A percentile compares a stretch with the other conserved stretches of the same genome.
Evolutionary conservation across 2,888 invertebrate genomes (phyloP).

Genomic region (Nephrocerus scutellatus): DNA sequence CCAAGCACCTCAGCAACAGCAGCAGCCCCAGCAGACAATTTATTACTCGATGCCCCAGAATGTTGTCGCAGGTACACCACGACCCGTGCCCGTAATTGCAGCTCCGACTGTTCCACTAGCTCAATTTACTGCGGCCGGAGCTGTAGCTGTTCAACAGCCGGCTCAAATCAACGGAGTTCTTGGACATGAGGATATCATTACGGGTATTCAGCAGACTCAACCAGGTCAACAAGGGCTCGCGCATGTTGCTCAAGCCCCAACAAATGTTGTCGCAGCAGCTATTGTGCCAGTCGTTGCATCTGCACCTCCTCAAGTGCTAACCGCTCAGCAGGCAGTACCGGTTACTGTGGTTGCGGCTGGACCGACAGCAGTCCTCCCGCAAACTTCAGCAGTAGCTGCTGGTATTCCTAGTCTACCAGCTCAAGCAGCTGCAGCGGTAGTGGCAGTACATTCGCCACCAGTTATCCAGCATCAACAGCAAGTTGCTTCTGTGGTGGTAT

Average conservation of each 20-base stretch:
- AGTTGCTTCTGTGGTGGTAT: too few relatives aligned
- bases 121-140: slow-evolving; percentile 26
- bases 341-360: slow-evolving; percentile 17
- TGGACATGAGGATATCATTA: slow-evolving; percentile 43
- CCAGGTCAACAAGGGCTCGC: slow-evolving; percentile 25
- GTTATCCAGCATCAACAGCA: too few relatives aligned
- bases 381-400: slow-evolving; percentile 18
- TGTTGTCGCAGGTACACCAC: slow-evolving; percentile 30
- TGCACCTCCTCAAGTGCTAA: slow-evolving; percentile 17
- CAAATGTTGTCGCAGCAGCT: slow-evolving; percentile 25
- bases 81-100: slow-evolving; percentile 38
- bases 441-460: slow-evolving; percentile 20
- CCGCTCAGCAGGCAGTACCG: slow-evolving; percentile 16
- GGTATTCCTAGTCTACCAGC: slow-evolving; percentile 14
- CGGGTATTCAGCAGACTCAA: slow-evolving; percentile 30
- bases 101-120: slow-evolving; percentile 34
- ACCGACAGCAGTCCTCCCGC: too few relatives aligned
- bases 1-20: slow-evolving; percentile 30
- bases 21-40: slow-evolving; percentile 30
- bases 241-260: slow-evolving; percentile 21
- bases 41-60: slow-evolving; percentile 41
- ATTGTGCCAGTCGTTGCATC: slow-evolving; percentile 24
- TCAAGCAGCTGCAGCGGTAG: slow-evolving; percentile 10
- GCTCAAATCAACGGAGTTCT: slow-evolving; percentile 43
- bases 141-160: slow-evolving; percentile 30